A percentile compares a stretch with the other conserved stretches of the same genome.
Conservation (phyloP, 2,888 invertebrate species). For the Oegoconia quadripuncta region DNA sequence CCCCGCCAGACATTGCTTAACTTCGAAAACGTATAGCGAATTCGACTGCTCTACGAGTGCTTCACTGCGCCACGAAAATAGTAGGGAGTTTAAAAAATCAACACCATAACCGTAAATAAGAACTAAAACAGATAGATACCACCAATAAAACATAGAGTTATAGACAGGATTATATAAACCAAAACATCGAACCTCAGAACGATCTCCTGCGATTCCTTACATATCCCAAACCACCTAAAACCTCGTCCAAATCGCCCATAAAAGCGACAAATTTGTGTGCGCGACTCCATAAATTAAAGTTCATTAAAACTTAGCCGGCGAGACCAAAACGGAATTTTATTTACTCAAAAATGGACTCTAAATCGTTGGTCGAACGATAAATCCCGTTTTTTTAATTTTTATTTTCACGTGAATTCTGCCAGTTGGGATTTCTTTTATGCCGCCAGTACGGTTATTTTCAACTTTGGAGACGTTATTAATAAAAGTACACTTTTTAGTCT, state of each 20-base stretch:
- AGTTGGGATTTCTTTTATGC: conserved; percentile 44
- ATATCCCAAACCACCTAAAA: conserved; percentile 44
- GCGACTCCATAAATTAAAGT: conserved; percentile 60
- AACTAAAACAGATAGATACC: too few relatives aligned
- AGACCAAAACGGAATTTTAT: conserved; percentile 37
- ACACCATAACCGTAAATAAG: too few relatives aligned
- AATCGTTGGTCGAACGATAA: conserved; percentile 34
- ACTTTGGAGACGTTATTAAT: conserved; percentile 40
- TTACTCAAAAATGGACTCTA: conserved; percentile 49
- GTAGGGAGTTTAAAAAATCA: too few relatives aligned
- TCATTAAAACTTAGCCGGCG: conserved; percentile 59
- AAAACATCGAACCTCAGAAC: conserved; percentile 46
- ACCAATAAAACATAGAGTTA: too few relatives aligned
- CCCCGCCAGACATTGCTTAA: too few relatives aligned
- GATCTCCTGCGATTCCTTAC: conserved; percentile 40
- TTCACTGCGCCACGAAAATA: too few relatives aligned
- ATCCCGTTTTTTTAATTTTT: conserved; percentile 34
- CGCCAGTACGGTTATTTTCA: conserved; percentile 42
- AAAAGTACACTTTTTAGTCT: conserved; percentile 34
- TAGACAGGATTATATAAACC: conserved; percentile 51
- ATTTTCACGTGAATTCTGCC: conserved; percentile 44
- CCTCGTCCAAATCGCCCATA: conserved; percentile 48
- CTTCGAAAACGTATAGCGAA: too few relatives aligned
- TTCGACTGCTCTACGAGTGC: too few relatives aligned
- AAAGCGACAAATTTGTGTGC: conserved; percentile 64